Evolutionary conservation across 2,888 invertebrate species (phyloP).

Genomic region (Pomacea canaliculata): DNA sequence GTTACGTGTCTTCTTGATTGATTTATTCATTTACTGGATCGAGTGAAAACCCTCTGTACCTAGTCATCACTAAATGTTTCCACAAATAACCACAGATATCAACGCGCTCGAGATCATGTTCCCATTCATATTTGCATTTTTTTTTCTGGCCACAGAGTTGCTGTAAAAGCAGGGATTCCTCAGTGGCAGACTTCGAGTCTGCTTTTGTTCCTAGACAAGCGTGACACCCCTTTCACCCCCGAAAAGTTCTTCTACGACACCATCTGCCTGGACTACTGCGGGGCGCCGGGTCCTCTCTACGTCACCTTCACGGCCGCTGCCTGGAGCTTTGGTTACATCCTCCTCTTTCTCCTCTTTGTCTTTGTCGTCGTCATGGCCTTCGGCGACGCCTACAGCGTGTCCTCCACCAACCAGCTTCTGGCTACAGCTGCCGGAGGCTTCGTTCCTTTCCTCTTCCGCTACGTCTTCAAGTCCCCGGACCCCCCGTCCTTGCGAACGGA

Average conservation of each 20-base stretch:
- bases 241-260: conserved; percentile 48
- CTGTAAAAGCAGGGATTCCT: conserved; percentile 13
- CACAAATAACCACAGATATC: too few species aligned
- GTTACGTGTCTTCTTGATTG: too few species aligned
- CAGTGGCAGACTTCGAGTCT: conserved; percentile 51
- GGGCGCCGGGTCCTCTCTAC: conserved; percentile 54
- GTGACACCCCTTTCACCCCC: conserved; percentile 52
- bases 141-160: conserved; percentile 1
- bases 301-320: conserved; percentile 40
- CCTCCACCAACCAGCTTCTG: conserved; percentile 53
- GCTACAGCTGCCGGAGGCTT: conserved; percentile 52
- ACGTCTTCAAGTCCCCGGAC: conserved; percentile 46
- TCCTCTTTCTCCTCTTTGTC: conserved; percentile 53
- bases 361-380: conserved; percentile 51
- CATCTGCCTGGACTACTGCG: conserved; percentile 47
- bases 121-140: too few species aligned
- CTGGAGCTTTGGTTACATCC: conserved; percentile 42
- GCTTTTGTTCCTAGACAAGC: conserved; percentile 51
- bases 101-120: too few species aligned
- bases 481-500: conserved; percentile 50
- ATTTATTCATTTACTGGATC: too few species aligned
- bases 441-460: conserved; percentile 46
- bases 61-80: too few species aligned
- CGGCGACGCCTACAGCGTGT: conserved; percentile 47
- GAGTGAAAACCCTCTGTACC: too few species aligned